These are phyloP conservation scores for Mythimna ferrago DNA, from an alignment of 2,888 invertebrate species.

Conservation along the genomic window DNA sequence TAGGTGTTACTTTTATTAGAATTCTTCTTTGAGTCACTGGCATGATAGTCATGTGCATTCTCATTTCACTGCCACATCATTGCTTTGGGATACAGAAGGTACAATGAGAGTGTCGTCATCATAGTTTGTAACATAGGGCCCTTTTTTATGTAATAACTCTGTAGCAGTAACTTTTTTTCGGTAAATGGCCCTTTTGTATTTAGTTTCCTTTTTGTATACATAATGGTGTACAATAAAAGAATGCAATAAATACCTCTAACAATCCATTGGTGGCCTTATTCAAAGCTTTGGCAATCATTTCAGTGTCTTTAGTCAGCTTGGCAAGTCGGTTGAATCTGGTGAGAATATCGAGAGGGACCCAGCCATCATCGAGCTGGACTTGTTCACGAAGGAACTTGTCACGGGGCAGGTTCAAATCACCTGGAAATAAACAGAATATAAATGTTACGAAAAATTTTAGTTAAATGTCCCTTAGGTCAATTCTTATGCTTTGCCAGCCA, in stretches of 20 bases:
- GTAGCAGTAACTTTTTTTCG: background rate
- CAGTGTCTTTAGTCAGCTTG: conserved; percentile 92
- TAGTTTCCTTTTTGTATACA: no score
- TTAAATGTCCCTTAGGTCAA: no score
- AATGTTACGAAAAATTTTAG: no score
- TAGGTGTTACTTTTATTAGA: no score
- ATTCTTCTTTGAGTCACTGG: no score
- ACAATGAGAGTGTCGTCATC: background rate
- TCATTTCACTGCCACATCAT: no score
- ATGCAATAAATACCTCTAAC: conserved; percentile 90
- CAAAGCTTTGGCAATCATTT: conserved; percentile 94
- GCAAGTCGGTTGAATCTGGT: conserved; percentile 97
- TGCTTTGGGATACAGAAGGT: background rate
- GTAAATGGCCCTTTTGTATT: background rate
- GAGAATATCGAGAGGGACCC: conserved; percentile 96
- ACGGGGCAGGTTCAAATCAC: conserved; percentile 97
- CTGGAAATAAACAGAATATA: conserved; percentile 76
- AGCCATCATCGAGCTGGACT: conserved; percentile 96
- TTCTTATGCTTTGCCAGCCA: no score
- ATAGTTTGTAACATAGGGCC: no score
- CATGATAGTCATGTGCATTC: no score
- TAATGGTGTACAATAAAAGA: no score
- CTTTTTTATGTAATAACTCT: background rate
- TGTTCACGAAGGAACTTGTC: conserved; percentile 98
- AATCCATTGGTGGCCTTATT: conserved; percentile 94